phyloP scores from a whole-genome alignment of 2,797 vertebrate species.

The Odontamblyopus lacepedii region DNA sequence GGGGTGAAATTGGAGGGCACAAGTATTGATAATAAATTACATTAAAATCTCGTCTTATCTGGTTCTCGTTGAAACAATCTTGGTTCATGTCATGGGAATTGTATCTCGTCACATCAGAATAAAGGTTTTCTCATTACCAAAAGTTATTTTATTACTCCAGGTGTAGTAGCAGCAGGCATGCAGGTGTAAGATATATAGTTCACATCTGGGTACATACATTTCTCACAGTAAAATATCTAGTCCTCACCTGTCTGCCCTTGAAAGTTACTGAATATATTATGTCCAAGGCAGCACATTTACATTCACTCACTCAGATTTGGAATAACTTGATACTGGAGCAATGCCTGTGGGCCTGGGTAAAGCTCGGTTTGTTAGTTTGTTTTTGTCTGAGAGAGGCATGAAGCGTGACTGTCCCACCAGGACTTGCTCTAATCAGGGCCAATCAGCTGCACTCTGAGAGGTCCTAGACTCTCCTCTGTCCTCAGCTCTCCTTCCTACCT shows the following conservation, averaged over 20 bases:
- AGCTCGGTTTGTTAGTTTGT: slow-evolving; percentile 20
- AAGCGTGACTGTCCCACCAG: slow-evolving; percentile 29
- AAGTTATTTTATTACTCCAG: no score
- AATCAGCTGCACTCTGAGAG: slow-evolving; percentile 53
- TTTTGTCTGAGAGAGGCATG: slow-evolving; percentile 24
- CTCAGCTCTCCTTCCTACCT: slow-evolving; percentile 15
- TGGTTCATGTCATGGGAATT: background rate
- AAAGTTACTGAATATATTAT: slow-evolving; percentile 28
- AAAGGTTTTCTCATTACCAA: no score
- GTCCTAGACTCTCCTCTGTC: slow-evolving; percentile 27
- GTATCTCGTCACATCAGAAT: background rate
- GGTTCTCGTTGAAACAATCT: background rate
- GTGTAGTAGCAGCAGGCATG: no score
- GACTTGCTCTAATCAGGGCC: slow-evolving; percentile 62
- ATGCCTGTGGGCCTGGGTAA: slow-evolving; percentile 28
- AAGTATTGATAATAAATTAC: no score
- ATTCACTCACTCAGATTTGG: slow-evolving; percentile 8
- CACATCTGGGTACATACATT: background rate
- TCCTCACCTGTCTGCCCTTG: slow-evolving; percentile 16
- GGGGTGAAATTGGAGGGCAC: no score
- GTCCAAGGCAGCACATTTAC: slow-evolving; percentile 24
- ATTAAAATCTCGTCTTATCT: background rate
- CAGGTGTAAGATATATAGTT: background rate
- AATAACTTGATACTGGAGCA: slow-evolving; percentile 9
- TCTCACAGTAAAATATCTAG: background rate